phyloP scores from a whole-genome alignment of 2,888 invertebrate genomes.

The Oscheius sp. region DNA sequence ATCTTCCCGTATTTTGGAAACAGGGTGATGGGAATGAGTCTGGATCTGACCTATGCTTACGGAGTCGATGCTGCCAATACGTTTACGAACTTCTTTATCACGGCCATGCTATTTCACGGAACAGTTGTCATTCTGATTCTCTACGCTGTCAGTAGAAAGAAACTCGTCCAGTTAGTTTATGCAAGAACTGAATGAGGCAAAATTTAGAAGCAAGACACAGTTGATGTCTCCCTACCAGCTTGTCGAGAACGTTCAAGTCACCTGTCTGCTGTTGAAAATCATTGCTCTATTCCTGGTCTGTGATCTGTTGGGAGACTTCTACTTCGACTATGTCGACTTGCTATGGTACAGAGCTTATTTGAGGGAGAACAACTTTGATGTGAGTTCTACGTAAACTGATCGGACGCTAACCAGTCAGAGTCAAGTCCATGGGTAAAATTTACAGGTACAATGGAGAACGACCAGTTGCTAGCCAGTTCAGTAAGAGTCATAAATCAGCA shows the following conservation, averaged over 20 bases:
- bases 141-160: constrained; percentile 7
- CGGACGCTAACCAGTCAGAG: too few species aligned
- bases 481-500: too few species aligned
- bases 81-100: constrained; percentile 6
- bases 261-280: constrained; percentile 6
- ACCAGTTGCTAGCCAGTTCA: too few species aligned
- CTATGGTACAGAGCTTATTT: not conserved
- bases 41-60: constrained; percentile 9
- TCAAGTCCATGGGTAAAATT: too few species aligned
- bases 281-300: not conserved
- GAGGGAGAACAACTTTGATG: constrained; percentile 18
- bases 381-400: not conserved
- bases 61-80: constrained; percentile 1
- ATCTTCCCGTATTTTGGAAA: constrained; percentile 18
- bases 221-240: constrained; percentile 15
- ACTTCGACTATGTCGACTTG: constrained; percentile 13
- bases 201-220: constrained; percentile 5
- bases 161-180: constrained; percentile 6
- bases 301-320: not conserved
- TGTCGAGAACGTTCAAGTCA: constrained; percentile 8
- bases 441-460: too few species aligned
- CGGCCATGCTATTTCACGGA: constrained; percentile 10
- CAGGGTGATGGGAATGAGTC: constrained; percentile 10
- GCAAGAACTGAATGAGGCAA: not conserved
- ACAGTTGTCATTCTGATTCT: constrained; percentile 3